Percentiles rank a stretch among this genome's conserved stretches.
Evolutionary conservation across 2,888 invertebrate genomes (phyloP).

Genomic region (Amphipyra berbera): DNA sequence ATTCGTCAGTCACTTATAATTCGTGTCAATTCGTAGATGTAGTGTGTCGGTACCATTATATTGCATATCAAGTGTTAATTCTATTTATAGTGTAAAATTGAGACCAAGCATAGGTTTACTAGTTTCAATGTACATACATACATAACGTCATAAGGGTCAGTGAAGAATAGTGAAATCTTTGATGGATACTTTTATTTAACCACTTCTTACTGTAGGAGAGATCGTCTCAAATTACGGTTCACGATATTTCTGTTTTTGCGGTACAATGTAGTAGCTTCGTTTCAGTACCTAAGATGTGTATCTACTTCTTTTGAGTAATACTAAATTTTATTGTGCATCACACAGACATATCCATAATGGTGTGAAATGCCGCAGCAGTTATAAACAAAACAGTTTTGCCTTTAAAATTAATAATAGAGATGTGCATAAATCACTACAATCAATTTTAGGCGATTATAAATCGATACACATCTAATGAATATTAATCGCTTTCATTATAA

Average conservation of each 20-base stretch:
- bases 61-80: constrained; percentile 68
- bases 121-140: constrained; percentile 48
- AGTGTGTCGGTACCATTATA: constrained; percentile 61
- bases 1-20: constrained; percentile 30
- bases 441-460: constrained; percentile 31
- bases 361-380: too few species aligned
- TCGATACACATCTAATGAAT: constrained; percentile 23
- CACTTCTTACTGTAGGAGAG: neutral
- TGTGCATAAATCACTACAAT: neutral
- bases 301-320: too few species aligned
- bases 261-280: too few species aligned
- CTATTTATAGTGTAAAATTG: constrained; percentile 60
- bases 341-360: too few species aligned
- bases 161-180: constrained; percentile 30
- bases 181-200: neutral
- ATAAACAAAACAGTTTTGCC: too few species aligned
- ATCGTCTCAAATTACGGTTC: neutral
- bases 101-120: constrained; percentile 65
- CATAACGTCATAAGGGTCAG: constrained; percentile 15
- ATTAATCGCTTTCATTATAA: neutral
- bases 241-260: constrained; percentile 6
- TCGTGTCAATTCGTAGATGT: constrained; percentile 62
- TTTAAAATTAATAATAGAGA: constrained; percentile 5
- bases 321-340: too few species aligned
- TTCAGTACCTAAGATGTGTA: too few species aligned